Evolutionary conservation across 2,797 vertebrate genomes (phyloP).

Genomic region (Tiaroga cobitis): DNA sequence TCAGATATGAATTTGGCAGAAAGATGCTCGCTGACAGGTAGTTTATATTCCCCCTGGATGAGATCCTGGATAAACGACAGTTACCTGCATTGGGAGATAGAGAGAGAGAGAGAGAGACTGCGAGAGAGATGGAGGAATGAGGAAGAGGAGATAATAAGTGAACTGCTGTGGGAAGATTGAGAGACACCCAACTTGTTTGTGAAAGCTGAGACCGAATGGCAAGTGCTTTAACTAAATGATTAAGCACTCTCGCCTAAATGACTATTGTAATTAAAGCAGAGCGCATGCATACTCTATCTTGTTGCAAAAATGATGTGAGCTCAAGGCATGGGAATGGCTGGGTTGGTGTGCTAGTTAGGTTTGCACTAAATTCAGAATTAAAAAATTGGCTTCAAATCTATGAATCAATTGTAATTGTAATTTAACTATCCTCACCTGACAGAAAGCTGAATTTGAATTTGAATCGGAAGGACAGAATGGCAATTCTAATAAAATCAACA

Average conservation of each 20-base stretch:
- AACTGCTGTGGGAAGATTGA: constrained; percentile 51
- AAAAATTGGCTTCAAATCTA: neutral
- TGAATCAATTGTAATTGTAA: neutral
- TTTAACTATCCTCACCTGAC: neutral
- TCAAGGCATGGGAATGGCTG: constrained; percentile 5
- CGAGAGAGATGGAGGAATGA: constrained; percentile 27
- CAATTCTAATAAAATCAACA: neutral
- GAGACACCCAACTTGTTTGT: constrained; percentile 40
- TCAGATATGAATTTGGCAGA: constrained; percentile 81
- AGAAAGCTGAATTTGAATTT: neutral
- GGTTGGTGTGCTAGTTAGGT: constrained; percentile 2
- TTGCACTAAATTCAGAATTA: neutral
- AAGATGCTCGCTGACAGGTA: constrained; percentile 78
- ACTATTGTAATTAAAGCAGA: constrained; percentile 52
- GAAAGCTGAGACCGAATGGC: constrained; percentile 48
- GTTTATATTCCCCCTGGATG: constrained; percentile 77
- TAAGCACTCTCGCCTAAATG: constrained; percentile 51
- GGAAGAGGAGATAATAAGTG: constrained; percentile 47
- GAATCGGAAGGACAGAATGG: neutral
- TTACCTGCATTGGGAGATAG: constrained; percentile 56
- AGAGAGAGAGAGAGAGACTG: neutral
- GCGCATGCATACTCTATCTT: constrained; percentile 30
- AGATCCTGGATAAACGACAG: constrained; percentile 76
- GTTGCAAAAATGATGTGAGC: constrained; percentile 32
- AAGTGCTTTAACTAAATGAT: constrained; percentile 55